Percentiles rank a stretch among this genome's conserved stretches.
Evolutionary conservation across 1,140 invertebrate species (phyloP).

Genomic region (Drosophila pectinifera): DNA sequence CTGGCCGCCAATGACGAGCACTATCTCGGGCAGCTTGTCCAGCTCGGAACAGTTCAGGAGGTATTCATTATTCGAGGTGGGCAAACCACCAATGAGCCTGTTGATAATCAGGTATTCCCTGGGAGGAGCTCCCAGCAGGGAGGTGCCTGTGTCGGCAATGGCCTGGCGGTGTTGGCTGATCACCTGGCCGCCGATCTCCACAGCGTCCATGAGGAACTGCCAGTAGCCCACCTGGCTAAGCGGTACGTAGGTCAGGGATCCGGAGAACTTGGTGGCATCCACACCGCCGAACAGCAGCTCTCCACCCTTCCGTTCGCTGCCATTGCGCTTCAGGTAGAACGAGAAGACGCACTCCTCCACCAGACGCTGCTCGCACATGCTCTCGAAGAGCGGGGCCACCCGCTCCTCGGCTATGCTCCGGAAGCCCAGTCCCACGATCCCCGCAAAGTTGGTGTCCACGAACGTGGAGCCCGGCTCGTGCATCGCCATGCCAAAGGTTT

Average conservation of each 20-base stretch:
- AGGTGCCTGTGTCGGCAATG: constrained; percentile 91
- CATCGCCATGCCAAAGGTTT: constrained; percentile 98
- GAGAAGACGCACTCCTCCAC: constrained; percentile 94
- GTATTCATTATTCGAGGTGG: constrained; percentile 39
- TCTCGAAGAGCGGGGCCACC: constrained; percentile 95
- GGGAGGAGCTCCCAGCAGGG: constrained; percentile 89
- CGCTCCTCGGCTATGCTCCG: constrained; percentile 93
- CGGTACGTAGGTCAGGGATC: constrained; percentile 52
- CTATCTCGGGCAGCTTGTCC: constrained; percentile 40
- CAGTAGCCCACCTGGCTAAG: constrained; percentile 57
- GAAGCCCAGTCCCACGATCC: constrained; percentile 96
- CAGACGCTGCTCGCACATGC: constrained; percentile 94
- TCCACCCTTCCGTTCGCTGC: constrained; percentile 34
- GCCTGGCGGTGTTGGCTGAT: constrained; percentile 86
- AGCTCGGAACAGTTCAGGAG: constrained; percentile 29
- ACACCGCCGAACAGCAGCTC: constrained; percentile 56
- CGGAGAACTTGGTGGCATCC: constrained; percentile 35
- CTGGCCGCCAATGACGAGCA: constrained; percentile 47
- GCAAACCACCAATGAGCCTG: constrained; percentile 48
- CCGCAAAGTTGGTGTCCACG: constrained; percentile 97
- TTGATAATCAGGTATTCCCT: constrained; percentile 85
- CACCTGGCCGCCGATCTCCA: constrained; percentile 22
- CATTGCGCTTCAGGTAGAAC: constrained; percentile 92
- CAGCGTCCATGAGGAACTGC: constrained; percentile 55
- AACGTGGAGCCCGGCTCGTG: constrained; percentile 95